Evolutionary conservation across 2,797 vertebrate species (phyloP), one percentile per base, ranked within the genome.

Genomic region (Cuniculus paca): DNA sequence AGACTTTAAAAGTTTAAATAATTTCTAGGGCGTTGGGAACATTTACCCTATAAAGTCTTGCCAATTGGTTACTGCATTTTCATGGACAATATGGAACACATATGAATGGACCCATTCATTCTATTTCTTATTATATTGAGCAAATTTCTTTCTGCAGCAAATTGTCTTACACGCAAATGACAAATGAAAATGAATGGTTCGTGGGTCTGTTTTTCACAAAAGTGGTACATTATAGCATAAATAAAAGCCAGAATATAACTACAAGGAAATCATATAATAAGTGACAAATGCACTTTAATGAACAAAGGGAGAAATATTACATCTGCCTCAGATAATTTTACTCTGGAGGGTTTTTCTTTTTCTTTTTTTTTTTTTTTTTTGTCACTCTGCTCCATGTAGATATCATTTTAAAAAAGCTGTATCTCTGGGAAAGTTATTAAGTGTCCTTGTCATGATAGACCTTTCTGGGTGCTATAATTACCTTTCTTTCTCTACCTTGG

Each of bases 381-480:
- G 74, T 95, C 90, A 80, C 12, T 4, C 4, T 39, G 17, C 7
- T 94, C 20, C 77, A 48, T 78, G 36, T 70, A 90, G 88, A 87
- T 91, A 84, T 78, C 70, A 94, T 89, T 56, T 45, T 88, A 88
- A 97, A 86, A 85, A 95, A 92, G 65, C 61, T 54, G 54, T 88
- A 56, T 85, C 86, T 89, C 56, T 50, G 83, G 56, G n/a, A 22
- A 75, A 86, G 85, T 74, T 92, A 94, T 96, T 97, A 95, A 92
- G 86, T 70, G 65, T 72, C 79, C 94, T 97, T 97, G 85, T 95
- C 68, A 91, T 80, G 91, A 94, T 77, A 87, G 42, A 54, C 52
- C 89, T 97, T 75, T 89, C 74, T 58, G 13, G 13, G 36, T 91
- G 83, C 58, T 82, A 50, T 80, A 97, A 96, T 96, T 97, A 91